Evolutionary conservation across 2,888 invertebrate species (phyloP).

Genomic region (Drosophila monieri): DNA sequence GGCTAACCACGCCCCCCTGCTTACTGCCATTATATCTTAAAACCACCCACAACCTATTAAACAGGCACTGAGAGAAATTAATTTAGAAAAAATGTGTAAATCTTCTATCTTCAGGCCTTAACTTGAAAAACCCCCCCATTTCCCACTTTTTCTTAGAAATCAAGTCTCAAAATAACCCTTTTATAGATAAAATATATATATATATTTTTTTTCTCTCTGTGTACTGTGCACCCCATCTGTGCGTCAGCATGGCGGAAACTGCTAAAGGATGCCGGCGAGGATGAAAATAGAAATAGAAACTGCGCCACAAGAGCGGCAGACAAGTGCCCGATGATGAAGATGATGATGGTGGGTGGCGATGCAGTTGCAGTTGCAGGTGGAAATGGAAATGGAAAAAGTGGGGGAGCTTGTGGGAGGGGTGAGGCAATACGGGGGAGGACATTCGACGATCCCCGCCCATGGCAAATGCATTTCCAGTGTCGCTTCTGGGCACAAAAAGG

Average conservation of each 20-base stretch:
- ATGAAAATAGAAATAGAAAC: slow-evolving; percentile 29
- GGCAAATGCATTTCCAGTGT: slow-evolving; percentile 58
- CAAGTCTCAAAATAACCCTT: not conserved
- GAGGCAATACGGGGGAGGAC: not conserved
- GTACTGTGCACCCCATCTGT: not conserved
- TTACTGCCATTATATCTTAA: not conserved
- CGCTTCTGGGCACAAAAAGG: slow-evolving; percentile 1
- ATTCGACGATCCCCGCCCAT: slow-evolving; percentile 14
- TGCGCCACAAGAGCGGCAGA: slow-evolving; percentile 23
- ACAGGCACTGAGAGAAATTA: slow-evolving; percentile 2
- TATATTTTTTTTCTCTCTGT: slow-evolving; percentile 3
- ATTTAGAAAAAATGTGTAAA: not conserved
- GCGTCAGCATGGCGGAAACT: slow-evolving; percentile 19
- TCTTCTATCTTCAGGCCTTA: too few species aligned
- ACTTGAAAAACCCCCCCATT: too few species aligned
- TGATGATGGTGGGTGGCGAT: slow-evolving; percentile 12
- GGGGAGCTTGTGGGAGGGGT: not conserved
- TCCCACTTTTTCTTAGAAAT: not conserved
- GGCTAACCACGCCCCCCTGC: slow-evolving; percentile 2
- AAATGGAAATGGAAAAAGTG: not conserved
- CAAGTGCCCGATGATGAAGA: slow-evolving; percentile 34
- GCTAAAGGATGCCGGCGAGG: slow-evolving; percentile 22
- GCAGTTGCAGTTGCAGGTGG: slow-evolving; percentile 4
- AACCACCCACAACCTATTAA: not conserved
- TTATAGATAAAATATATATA: not conserved